Base-by-base conservation (phyloP, 2,888 invertebrate genomes). In the Iselma pallidipennis region DNA sequence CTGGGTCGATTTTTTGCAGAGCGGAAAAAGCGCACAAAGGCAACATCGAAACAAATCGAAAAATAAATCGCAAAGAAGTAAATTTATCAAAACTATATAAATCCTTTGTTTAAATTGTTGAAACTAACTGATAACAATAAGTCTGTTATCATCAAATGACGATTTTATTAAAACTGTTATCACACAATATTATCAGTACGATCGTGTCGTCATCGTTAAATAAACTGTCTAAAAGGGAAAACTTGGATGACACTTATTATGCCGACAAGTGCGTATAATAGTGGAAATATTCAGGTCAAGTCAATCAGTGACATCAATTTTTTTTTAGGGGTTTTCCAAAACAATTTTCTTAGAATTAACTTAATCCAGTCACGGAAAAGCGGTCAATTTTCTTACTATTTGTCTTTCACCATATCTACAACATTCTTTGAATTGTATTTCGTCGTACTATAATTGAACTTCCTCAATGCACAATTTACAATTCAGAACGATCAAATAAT, bases 1-100 rank as follows among this genome's bases (percentile, higher is more conserved):
- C 45, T 53, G 45, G 71, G 69, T 66, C 71, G 69, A 68, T 71
- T 72, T 71, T 73, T 69, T 60, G 54, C n/a, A 49, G 3, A 3
- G 49, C 19, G 12, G 49, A 12, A 49, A 21, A 14, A 21, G 2
- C 49, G 21, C 42, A 16, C 6, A 37, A 37, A 9, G 33, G 42
- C 6, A 16, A 37, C 16, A 37, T 14, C 42, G 42, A n/a, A 16
- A 37, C 33, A 10, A 31, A 12, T 12, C n/a, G 42, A 6, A 16
- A 16, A 16, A 16, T 37, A 16, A 14, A 14, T 37, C 42, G 42
- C 16, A 37, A 37, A n/a, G 42, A n/a, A n/a, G n/a, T n/a, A n/a
- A n/a, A n/a, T n/a, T n/a, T n/a, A n/a, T 4, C 29, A 26, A 6
- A 26, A 26, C 6, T 12, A 12, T 12, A 29, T 2, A 29, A 12